Percentiles rank a stretch among this genome's conserved stretches.
Conservation (phyloP, 2,888 invertebrate genomes). For the Icerya purchasi region DNA sequence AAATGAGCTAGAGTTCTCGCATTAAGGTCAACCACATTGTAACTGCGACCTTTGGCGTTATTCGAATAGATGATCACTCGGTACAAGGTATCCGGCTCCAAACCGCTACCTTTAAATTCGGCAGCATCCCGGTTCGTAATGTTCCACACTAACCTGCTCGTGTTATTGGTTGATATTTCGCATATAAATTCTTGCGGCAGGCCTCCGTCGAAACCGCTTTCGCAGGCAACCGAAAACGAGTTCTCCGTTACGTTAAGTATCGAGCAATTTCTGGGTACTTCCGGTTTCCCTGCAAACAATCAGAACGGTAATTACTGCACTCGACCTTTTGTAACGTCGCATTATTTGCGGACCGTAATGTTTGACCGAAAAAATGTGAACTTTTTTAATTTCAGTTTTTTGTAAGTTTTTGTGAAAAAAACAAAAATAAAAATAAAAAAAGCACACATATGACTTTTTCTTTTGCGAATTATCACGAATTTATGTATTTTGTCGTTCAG, state of each 20-base stretch:
- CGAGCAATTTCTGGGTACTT: conserved; percentile 12
- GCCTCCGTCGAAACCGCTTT: conserved; percentile 76
- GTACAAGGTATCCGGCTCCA: conserved; percentile 18
- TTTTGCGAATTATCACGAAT: no score
- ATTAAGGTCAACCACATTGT: conserved; percentile 41
- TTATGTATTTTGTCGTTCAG: no score
- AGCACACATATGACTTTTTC: no score
- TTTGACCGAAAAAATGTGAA: no score
- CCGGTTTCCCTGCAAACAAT: conserved; percentile 12
- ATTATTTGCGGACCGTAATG: no score
- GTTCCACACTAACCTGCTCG: conserved; percentile 41
- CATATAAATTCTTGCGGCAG: conserved; percentile 63
- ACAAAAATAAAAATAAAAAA: no score
- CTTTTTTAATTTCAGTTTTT: no score
- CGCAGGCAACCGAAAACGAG: conserved; percentile 59
- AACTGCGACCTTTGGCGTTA: conserved; percentile 34
- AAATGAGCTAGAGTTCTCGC: conserved; percentile 1
- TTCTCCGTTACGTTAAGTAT: conserved; percentile 57
- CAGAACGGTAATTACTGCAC: no score
- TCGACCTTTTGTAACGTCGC: no score
- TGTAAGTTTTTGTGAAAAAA: no score
- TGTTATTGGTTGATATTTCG: conserved; percentile 33
- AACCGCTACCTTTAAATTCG: conserved; percentile 18
- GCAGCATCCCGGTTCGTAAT: conserved; percentile 48
- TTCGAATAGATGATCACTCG: conserved; percentile 18